A percentile compares a stretch with the other conserved stretches of the same genome.
phyloP scores from a whole-genome alignment of 2,113 vertebrate genomes.

The Catharus fuscescens region DNA sequence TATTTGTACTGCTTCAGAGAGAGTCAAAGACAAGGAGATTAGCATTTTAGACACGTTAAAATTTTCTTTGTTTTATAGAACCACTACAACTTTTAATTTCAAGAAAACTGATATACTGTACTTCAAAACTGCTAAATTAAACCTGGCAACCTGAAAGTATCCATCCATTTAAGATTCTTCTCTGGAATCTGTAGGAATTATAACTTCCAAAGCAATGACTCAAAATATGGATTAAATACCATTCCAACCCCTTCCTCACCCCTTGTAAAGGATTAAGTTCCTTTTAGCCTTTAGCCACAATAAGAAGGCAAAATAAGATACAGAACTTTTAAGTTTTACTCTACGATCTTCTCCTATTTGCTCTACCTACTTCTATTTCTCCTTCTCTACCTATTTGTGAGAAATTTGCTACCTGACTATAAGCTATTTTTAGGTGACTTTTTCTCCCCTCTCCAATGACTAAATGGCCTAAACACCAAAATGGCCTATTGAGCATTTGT shows the following conservation, averaged over 20 bases:
- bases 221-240: not conserved
- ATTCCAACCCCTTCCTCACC: not conserved
- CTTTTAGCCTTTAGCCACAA: not conserved
- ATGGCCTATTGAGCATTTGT: not conserved
- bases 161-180: not conserved
- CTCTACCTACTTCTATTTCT: no score
- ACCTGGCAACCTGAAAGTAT: not conserved
- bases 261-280: not conserved
- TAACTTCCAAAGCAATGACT: not conserved
- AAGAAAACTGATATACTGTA: not conserved
- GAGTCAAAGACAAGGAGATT: not conserved
- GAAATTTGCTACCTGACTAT: not conserved
- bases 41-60: not conserved
- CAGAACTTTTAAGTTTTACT: not conserved
- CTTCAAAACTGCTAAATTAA: not conserved
- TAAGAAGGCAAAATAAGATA: not conserved
- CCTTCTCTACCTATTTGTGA: not conserved
- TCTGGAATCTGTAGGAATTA: not conserved
- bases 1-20: not conserved
- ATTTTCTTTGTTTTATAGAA: not conserved
- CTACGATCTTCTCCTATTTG: not conserved
- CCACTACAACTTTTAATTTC: not conserved
- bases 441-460: not conserved
- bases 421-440: not conserved
- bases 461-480: not conserved